phyloP scores from a whole-genome alignment of 2,888 invertebrate species.

The Limnephilus auricula region DNA sequence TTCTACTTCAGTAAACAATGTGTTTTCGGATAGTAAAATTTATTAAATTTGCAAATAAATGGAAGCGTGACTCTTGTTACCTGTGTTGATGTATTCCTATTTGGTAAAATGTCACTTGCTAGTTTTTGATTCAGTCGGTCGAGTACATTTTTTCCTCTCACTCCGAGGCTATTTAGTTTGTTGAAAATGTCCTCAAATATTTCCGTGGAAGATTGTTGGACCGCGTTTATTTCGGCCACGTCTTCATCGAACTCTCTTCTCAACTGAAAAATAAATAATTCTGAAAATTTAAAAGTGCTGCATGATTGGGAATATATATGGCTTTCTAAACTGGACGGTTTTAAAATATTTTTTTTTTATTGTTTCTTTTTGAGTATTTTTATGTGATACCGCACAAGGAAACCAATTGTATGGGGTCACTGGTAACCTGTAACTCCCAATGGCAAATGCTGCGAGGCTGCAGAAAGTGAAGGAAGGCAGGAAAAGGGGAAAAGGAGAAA shows the following conservation, averaged over 20 bases:
- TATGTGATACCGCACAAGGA: too few species aligned
- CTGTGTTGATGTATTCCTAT: neutral
- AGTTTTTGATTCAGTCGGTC: slow-evolving; percentile 76
- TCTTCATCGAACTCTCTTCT: slow-evolving; percentile 40
- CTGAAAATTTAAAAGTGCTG: neutral
- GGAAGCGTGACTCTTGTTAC: neutral
- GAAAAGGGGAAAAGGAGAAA: too few species aligned
- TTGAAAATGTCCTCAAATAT: slow-evolving; percentile 79
- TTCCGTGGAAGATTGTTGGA: slow-evolving; percentile 72
- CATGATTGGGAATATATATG: neutral
- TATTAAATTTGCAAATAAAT: neutral
- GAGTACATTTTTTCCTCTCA: slow-evolving; percentile 78
- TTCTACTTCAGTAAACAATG: neutral
- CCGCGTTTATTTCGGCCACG: slow-evolving; percentile 50
- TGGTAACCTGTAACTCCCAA: too few species aligned
- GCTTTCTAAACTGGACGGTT: neutral
- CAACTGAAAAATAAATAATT: slow-evolving; percentile 27
- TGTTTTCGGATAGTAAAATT: neutral
- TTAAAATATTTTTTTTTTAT: neutral
- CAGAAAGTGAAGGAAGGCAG: neutral
- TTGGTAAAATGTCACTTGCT: slow-evolving; percentile 5
- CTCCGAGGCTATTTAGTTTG: slow-evolving; percentile 78
- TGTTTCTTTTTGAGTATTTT: too few species aligned
- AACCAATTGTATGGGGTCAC: too few species aligned
- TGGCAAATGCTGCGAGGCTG: neutral